These are phyloP conservation scores for Tachina grossa DNA, from an alignment of 2,888 invertebrate genomes.

Conservation along the genomic window DNA sequence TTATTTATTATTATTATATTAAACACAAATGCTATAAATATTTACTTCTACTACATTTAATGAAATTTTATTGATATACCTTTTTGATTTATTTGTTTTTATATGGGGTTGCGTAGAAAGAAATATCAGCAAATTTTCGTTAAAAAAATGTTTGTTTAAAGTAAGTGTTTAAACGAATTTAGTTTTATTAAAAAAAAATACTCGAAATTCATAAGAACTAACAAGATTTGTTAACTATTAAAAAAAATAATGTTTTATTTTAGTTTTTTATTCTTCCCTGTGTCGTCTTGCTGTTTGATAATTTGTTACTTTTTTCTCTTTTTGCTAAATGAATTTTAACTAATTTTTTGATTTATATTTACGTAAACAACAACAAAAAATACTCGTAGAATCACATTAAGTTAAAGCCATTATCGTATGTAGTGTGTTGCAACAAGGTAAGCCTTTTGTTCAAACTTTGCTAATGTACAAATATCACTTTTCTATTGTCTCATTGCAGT, in stretches of 20 bases:
- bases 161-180: conserved; percentile 57
- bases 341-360: conserved; percentile 51
- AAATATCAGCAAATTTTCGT: conserved; percentile 18
- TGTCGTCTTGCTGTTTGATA: conserved; percentile 33
- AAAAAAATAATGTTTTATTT: conserved; percentile 11
- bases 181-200: neutral
- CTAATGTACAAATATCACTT: conserved; percentile 70
- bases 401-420: conserved; percentile 57
- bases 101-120: conserved; percentile 13
- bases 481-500: conserved; percentile 82
- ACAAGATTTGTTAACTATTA: conserved; percentile 36
- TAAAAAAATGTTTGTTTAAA: conserved; percentile 16
- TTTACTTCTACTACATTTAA: conserved; percentile 21
- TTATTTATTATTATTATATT: conserved; percentile 40
- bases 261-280: conserved; percentile 23
- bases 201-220: conserved; percentile 11
- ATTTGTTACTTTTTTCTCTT: conserved; percentile 63
- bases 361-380: conserved; percentile 30
- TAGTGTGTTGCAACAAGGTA: conserved; percentile 64
- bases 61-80: conserved; percentile 45
- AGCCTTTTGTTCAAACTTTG: conserved; percentile 68
- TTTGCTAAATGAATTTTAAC: conserved; percentile 70
- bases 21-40: conserved; percentile 29
- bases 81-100: conserved; percentile 34
- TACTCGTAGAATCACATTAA: conserved; percentile 39